Evolutionary conservation across 1,140 invertebrate species (phyloP).

Genomic region (Pseudomyrmex cubaensis): DNA sequence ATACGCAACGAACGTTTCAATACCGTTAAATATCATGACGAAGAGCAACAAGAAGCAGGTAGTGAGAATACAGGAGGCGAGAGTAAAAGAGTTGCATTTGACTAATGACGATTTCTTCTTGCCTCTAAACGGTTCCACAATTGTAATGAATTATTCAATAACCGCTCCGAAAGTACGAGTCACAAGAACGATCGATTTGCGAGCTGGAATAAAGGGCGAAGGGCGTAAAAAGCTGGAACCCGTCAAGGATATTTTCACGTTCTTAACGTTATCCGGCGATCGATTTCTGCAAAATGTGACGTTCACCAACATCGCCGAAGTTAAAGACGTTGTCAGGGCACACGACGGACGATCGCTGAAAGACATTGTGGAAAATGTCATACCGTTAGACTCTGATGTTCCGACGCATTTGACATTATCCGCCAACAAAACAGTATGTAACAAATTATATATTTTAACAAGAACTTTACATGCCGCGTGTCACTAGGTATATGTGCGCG

Average conservation of each 20-base stretch:
- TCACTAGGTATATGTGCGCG: too few relatives aligned
- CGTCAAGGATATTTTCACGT: slow-evolving; percentile 33
- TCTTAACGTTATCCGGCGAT: slow-evolving; percentile 55
- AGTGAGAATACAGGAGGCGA: slow-evolving; percentile 45
- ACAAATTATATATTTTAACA: neutral
- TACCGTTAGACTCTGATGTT: slow-evolving; percentile 69
- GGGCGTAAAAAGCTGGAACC: slow-evolving; percentile 49
- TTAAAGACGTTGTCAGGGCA: slow-evolving; percentile 65
- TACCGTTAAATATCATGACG: slow-evolving; percentile 64
- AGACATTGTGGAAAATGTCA: slow-evolving; percentile 58
- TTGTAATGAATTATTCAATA: slow-evolving; percentile 66
- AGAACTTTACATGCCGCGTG: too few relatives aligned
- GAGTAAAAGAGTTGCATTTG: slow-evolving; percentile 65
- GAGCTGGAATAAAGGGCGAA: slow-evolving; percentile 67
- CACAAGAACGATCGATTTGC: slow-evolving; percentile 51
- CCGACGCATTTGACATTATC: slow-evolving; percentile 68
- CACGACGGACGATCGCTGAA: slow-evolving; percentile 66
- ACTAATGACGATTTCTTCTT: slow-evolving; percentile 64
- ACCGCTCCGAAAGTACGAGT: slow-evolving; percentile 66
- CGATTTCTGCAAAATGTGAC: slow-evolving; percentile 67
- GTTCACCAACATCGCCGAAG: slow-evolving; percentile 59
- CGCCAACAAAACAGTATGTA: slow-evolving; percentile 55
- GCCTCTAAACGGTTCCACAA: slow-evolving; percentile 64
- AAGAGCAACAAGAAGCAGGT: slow-evolving; percentile 44
- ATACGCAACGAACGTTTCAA: slow-evolving; percentile 29